Percentiles rank a stretch among this genome's conserved stretches.
phyloP scores from a whole-genome alignment of 1,140 invertebrate genomes.

The Oreohelix idahoensis region DNA sequence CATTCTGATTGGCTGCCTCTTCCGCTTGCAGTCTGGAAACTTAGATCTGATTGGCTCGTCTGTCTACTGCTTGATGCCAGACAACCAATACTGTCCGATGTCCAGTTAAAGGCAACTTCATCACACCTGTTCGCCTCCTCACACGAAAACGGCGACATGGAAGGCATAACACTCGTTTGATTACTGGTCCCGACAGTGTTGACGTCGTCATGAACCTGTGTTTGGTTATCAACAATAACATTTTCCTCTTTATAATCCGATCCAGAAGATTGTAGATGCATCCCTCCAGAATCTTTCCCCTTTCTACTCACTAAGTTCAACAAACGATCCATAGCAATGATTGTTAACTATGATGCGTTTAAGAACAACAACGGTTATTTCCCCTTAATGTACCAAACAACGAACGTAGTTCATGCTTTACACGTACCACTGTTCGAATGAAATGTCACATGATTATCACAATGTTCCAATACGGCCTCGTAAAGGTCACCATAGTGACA shows the following conservation, averaged over 20 bases:
- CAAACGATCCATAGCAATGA: not conserved
- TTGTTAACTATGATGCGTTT: too few species aligned
- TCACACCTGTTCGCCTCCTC: not conserved
- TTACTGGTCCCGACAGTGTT: not conserved
- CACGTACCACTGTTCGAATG: too few species aligned
- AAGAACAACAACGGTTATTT: too few species aligned
- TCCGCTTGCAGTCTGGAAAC: not conserved
- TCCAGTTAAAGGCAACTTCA: not conserved
- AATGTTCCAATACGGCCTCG: too few species aligned
- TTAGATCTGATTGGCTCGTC: constrained; percentile 20
- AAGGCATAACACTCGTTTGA: not conserved
- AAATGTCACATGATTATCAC: too few species aligned
- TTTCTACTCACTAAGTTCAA: not conserved
- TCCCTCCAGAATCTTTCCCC: not conserved
- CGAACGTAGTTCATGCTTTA: too few species aligned
- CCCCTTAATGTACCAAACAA: too few species aligned
- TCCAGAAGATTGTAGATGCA: not conserved
- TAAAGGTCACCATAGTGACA: too few species aligned
- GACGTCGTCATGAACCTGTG: not conserved
- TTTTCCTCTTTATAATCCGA: not conserved
- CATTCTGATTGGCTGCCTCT: constrained; percentile 14
- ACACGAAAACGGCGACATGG: not conserved
- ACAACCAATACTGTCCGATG: not conserved
- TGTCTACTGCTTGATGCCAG: not conserved
- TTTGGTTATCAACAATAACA: not conserved